Percentiles rank a stretch among this genome's conserved stretches.
Evolutionary conservation across 2,113 vertebrate genomes (phyloP).

Genomic region (Tinamus guttatus): DNA sequence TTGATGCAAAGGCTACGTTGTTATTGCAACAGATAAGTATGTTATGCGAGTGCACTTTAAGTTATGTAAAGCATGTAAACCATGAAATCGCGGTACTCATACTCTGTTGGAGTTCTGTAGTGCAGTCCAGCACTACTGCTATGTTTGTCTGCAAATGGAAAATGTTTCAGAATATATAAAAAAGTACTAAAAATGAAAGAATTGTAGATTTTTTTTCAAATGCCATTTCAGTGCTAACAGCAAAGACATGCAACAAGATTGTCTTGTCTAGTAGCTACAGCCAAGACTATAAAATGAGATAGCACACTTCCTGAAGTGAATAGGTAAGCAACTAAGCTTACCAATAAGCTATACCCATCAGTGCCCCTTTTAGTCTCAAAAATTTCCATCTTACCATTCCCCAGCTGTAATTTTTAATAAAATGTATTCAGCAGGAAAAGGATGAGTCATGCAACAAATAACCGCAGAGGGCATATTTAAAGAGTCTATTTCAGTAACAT

Average conservation of each 20-base stretch:
- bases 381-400: neutral
- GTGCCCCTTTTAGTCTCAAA: neutral
- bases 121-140: neutral
- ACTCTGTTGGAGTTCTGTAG: neutral
- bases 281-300: neutral
- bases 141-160: neutral
- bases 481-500: neutral
- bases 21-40: neutral
- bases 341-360: neutral
- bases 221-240: neutral
- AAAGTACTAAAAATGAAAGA: neutral
- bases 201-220: neutral
- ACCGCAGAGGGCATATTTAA: neutral
- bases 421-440: neutral
- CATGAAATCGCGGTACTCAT: neutral
- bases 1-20: neutral
- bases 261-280: neutral
- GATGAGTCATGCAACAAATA: neutral
- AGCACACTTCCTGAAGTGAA: neutral
- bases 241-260: neutral
- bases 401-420: neutral
- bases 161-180: neutral
- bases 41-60: neutral
- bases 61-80: neutral
- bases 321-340: neutral